These are phyloP conservation scores for Norana najaformis DNA, from an alignment of 2,888 invertebrate genomes.

Conservation along the genomic window DNA sequence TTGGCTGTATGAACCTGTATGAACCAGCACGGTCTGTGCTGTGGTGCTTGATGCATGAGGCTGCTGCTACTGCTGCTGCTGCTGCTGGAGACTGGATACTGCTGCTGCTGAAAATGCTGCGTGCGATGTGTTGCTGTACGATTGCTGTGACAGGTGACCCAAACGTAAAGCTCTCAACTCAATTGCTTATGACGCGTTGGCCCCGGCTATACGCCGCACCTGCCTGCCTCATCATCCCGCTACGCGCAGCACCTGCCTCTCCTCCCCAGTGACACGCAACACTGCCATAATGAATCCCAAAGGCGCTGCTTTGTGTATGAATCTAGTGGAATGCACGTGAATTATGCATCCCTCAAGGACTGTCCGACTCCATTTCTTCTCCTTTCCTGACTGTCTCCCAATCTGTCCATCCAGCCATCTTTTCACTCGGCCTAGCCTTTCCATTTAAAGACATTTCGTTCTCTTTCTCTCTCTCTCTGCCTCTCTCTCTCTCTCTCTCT, in stretches of 20 bases:
- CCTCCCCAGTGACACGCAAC: background rate
- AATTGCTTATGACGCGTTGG: background rate
- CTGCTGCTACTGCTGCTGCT: background rate
- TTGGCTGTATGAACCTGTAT: background rate
- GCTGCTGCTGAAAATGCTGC: background rate
- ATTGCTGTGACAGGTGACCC: background rate
- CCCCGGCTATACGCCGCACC: background rate
- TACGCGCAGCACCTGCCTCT: background rate
- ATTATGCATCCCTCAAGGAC: background rate
- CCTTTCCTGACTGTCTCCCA: background rate
- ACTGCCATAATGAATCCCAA: background rate
- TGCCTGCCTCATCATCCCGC: background rate
- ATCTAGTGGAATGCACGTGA: background rate
- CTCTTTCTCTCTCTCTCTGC: background rate
- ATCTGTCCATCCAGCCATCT: background rate
- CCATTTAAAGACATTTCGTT: too few species aligned
- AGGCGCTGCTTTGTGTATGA: too few species aligned
- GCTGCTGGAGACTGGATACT: background rate
- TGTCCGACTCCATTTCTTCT: background rate
- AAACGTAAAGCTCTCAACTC: background rate
- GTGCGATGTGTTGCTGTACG: background rate
- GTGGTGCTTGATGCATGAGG: background rate
- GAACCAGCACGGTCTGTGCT: background rate
- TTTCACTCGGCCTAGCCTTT: background rate
- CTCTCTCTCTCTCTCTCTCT: background rate